Base-by-base conservation (phyloP, 1,140 invertebrate species). In the Tetramorium simillimum region DNA sequence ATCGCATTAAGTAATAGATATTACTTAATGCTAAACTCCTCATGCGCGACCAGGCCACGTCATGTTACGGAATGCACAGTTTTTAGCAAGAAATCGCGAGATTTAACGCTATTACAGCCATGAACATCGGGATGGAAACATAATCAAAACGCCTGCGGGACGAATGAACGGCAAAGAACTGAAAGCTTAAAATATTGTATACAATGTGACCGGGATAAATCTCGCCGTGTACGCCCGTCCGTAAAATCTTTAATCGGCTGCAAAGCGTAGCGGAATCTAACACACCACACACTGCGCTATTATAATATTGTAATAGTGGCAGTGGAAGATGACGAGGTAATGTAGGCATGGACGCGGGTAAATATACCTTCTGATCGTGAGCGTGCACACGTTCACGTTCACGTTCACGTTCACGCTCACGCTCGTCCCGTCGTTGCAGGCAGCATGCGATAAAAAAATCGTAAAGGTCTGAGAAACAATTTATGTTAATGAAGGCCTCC, bases 181-280 rank as follows among this genome's bases (percentile, higher is more conserved):
- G 70, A 60, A 14, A 75, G 69, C 18, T 84, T 33, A 84, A 73
- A 75, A 60, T 46, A 69, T 70, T 24, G n/a, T 18, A 21, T 10
- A 60, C 18, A 58, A 46, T 73, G 40, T 49, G 80, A 73, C 18
- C 46, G 24, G 24, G 7, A 60, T 53, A 84, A 88, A 87, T 76
- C 51, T 70, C 60, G 40, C 58, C 65, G 43, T 69, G n/a, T 53
- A 56, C 49, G 77, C 56, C 43, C 62, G 49, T 60, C 67, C 82
- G 53, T 40, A 65, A 88, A 81, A 77, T 69, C 63, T 89, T 87
- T 87, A 87, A 87, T 89, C 78, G 37, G 40, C 72, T 70, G 78
- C 51, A 37, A 37, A 58, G 77, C 76, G 69, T 76, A 76, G 43
- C 69, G 58, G 75, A 24, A 86, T 81, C 75, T 33, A 86, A 28